Conservation (phyloP, 2,797 vertebrate species). For the Fistularia commersonii region DNA sequence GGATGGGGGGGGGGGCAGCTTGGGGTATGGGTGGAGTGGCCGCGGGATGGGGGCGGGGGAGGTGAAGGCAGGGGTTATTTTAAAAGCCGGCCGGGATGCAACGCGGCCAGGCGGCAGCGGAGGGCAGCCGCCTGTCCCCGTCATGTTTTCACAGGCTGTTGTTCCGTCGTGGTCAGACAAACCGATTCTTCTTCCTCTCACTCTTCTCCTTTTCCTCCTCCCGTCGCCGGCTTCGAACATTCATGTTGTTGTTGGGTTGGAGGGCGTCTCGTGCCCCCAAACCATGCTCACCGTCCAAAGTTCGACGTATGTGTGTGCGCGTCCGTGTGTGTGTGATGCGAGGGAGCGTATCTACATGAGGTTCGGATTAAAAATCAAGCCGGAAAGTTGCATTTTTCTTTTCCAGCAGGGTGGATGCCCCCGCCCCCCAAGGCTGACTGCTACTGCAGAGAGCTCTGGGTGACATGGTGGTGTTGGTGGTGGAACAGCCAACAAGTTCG, state of each 20-base stretch:
- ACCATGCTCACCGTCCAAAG: conserved; percentile 60
- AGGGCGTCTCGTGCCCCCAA: conserved; percentile 45
- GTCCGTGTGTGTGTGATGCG: neutral
- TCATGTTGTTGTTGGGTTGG: conserved; percentile 21
- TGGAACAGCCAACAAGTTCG: conserved; percentile 55
- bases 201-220: conserved; percentile 36
- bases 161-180: conserved; percentile 41
- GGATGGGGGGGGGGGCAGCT: too few relatives aligned
- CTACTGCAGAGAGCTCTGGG: conserved; percentile 34
- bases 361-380: conserved; percentile 50
- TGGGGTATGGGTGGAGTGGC: conserved; percentile 41
- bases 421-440: conserved; percentile 22
- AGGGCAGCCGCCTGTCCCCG: conserved; percentile 41
- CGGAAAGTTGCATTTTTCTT: conserved; percentile 53
- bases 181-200: conserved; percentile 3
- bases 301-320: conserved; percentile 31
- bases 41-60: conserved; percentile 52
- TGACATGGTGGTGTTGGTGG: conserved; percentile 44
- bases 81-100: conserved; percentile 31
- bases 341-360: conserved; percentile 25
- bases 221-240: conserved; percentile 52
- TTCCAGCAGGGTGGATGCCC: conserved; percentile 46
- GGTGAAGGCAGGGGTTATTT: conserved; percentile 13
- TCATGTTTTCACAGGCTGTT: conserved; percentile 47
- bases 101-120: conserved; percentile 28